phyloP scores from a whole-genome alignment of 2,888 invertebrate species.

The Eupeodes latifasciatus region DNA sequence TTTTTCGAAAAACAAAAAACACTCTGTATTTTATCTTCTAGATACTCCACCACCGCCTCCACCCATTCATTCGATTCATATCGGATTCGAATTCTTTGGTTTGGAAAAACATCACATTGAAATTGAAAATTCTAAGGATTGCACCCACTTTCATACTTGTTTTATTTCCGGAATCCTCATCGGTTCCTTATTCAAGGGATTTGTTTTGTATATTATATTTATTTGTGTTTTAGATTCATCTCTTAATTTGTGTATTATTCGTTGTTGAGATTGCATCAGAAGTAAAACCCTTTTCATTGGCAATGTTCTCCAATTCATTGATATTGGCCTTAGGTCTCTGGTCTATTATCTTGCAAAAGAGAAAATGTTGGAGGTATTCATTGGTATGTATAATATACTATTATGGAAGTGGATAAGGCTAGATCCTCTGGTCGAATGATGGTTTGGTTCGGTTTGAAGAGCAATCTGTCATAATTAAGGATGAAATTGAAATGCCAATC shows the following conservation, averaged over 20 bases:
- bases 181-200: constrained; percentile 5
- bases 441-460: neutral
- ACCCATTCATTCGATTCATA: constrained; percentile 15
- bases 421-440: neutral
- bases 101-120: neutral
- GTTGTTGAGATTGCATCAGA: neutral
- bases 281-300: constrained; percentile 37
- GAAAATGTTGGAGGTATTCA: constrained; percentile 9
- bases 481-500: constrained; percentile 69
- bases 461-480: constrained; percentile 52
- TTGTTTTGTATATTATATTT: neutral
- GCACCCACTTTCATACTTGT: neutral
- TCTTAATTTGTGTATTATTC: neutral
- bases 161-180: neutral
- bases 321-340: neutral
- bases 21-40: constrained; percentile 22
- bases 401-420: neutral
- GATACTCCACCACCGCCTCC: too few relatives aligned
- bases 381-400: neutral
- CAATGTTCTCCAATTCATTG: neutral
- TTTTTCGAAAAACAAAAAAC: neutral
- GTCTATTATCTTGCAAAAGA: neutral
- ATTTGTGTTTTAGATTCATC: neutral
- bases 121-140: constrained; percentile 35
- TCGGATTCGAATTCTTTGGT: constrained; percentile 8